Percentiles rank a stretch among this genome's conserved stretches.
Evolutionary conservation across 2,113 vertebrate species (phyloP).

Genomic region (Mus pahari): DNA sequence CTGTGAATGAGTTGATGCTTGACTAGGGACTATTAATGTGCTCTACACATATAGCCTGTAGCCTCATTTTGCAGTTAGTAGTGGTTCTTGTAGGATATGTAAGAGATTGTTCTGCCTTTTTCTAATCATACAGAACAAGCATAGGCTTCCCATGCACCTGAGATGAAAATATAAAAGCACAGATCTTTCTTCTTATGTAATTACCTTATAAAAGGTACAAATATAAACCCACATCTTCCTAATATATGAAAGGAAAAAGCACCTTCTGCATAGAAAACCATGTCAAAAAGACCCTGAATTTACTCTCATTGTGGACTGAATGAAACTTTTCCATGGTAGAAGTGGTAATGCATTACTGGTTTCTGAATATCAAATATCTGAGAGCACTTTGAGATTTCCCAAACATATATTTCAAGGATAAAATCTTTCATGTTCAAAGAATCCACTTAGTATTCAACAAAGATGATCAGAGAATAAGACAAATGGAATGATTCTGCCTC

Average conservation of each 20-base stretch:
- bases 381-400: constrained; percentile 13
- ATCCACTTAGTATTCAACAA: constrained; percentile 66
- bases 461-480: constrained; percentile 69
- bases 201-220: constrained; percentile 44
- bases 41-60: not conserved
- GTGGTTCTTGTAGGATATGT: too few species aligned
- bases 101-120: not conserved
- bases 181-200: constrained; percentile 48
- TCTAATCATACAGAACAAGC: not conserved
- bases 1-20: not conserved
- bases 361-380: constrained; percentile 61
- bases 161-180: constrained; percentile 50
- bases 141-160: not conserved
- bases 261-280: constrained; percentile 39
- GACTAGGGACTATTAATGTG: not conserved
- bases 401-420: constrained; percentile 66
- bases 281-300: constrained; percentile 17
- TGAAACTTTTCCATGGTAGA: constrained; percentile 40
- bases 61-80: not conserved
- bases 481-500: constrained; percentile 66
- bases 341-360: constrained; percentile 14
- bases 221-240: not conserved
- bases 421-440: constrained; percentile 67
- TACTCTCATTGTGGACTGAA: constrained; percentile 57
- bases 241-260: constrained; percentile 27